Evolutionary conservation across 2,888 invertebrate genomes (phyloP), one percentile per base, ranked within the genome.

Genomic region (Melinaea marsaeus): DNA sequence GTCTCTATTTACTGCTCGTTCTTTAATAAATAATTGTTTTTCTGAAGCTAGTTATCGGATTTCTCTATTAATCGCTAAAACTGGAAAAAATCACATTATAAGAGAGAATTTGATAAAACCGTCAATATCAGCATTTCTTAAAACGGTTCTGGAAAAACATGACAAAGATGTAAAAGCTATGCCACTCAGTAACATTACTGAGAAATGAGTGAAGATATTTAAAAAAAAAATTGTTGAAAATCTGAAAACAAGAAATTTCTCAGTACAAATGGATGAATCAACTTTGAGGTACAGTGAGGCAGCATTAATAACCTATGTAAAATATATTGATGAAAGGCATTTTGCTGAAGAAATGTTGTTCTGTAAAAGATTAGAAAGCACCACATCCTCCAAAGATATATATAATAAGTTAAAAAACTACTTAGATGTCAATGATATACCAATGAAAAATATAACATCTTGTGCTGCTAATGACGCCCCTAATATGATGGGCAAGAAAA

Each of bases 261-360:
- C 65, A 59, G 62, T 65, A 34, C 61, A 65, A 62, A 64, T 51
- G 45, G 60, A 64, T 57, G 57, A 64, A 59, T 65, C 62, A 57
- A 65, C 56, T 57, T 62, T 62, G 54, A 65, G 65, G 62, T 42
- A 63, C 57, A 22, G 22, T 22, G 22, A 60, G 54, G 55, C 62
- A 55, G 47, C 22, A 54, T 37, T 59, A 34, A 59, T 59, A 55
- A 47, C 61, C n/a, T 64, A 61, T 61, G 64, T 64, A 64, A 57
- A 58, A 61, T 61, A 61, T 58, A 64, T 64, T 64, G 58, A 64
- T 60, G 57, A 59, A 59, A 57, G 57, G 47, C 57, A 60, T 54
- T 63, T 63, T 63, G 57, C 51, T 47, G 60, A 64, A 58, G 62
- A 58, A 62, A 58, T 58, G 46, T 63, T 60, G 56, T 63, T 63